Conservation (phyloP, 2,797 vertebrate species). For the Aythya fuligula region DNA sequence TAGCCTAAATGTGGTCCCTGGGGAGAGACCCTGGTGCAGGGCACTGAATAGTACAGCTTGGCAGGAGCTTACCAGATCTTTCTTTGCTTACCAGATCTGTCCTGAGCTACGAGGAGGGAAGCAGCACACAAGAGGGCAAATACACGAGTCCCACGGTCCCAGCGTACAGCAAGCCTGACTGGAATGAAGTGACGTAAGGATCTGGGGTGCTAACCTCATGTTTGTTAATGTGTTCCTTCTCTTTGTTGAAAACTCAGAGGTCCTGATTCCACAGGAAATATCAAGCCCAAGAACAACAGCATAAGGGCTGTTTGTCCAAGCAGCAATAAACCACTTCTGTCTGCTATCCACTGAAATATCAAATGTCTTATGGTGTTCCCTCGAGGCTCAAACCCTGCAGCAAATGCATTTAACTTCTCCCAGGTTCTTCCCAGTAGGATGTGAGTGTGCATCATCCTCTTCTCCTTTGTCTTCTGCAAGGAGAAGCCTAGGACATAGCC, state of each 20-base stretch:
- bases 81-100: slow-evolving; percentile 47
- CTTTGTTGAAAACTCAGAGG: neutral
- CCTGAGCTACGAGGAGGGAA: slow-evolving; percentile 29
- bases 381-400: neutral
- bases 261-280: neutral
- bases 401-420: neutral
- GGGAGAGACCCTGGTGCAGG: neutral
- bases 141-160: neutral
- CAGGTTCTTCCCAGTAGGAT: neutral
- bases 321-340: neutral
- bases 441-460: neutral
- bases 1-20: neutral
- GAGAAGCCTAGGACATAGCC: neutral
- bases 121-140: neutral
- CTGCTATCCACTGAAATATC: neutral
- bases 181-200: neutral
- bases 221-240: neutral
- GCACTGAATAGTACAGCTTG: neutral
- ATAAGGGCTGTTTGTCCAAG: neutral
- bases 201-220: neutral
- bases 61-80: neutral
- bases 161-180: neutral
- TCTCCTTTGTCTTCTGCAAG: neutral
- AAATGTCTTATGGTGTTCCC: neutral
- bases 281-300: neutral